Base-by-base conservation (phyloP, 2,888 invertebrate genomes). In the Panopea generosa region DNA sequence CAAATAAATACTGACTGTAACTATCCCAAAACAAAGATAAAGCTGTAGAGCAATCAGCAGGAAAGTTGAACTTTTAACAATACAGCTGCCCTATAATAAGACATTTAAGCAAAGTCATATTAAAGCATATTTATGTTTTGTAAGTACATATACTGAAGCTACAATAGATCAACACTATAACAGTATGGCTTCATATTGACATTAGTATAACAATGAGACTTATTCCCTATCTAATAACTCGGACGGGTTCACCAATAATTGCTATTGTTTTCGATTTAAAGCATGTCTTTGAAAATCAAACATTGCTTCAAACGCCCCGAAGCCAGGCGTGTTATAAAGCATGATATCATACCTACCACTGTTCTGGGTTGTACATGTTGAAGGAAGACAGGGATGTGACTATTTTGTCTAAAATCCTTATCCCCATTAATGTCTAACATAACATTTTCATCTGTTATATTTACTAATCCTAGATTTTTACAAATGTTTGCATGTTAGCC, bases 251-350 rank as follows among this genome's bases (percentile, higher is more conserved):
- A 20, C 97, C 97, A 22, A 85, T 52, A 0, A 95, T 93, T 0
- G 96, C 91, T 56, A 92, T 90, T 14, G 76, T 74, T 29, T 73
- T 61, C 94, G n/a, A n/a, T n/a, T n/a, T n/a, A 94, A 38, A 82
- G 43, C 49, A 0, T 49, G 49, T 16, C 43, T 27, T 0, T 45
- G 2, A 93, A 92, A 38, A 27, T 95, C 93, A 6, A 97, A 94
- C 0, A 97, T 96, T 1, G 95, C 96, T 92, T 97, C 97, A 90
- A 97, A 97, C 53, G 95, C 92, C 0, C 95, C 96, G 57, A 93
- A 93, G 3, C 96, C 95, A 0, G 97, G 97, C 50, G 88, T 82
- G 0, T 95, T 95, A 24, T 73, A 94, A 93, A 77, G 95, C 89
- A 95, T 95, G 33, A 96, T 91, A 82, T 95, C 94, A 82, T 96